phyloP scores from a whole-genome alignment of 2,113 vertebrate genomes.

The Notechis scutatus region DNA sequence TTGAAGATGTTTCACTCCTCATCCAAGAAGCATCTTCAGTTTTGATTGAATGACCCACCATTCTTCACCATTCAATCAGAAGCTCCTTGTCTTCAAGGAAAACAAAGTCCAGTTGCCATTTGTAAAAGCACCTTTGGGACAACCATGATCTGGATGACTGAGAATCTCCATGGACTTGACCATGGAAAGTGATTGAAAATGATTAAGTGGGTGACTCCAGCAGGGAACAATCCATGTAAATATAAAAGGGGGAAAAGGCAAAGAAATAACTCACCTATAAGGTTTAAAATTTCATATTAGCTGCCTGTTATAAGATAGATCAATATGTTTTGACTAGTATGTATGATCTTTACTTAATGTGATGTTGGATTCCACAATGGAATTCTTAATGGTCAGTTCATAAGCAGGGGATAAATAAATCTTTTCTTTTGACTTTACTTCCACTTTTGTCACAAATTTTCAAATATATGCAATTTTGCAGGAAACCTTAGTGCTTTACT shows the following conservation, averaged over 20 bases:
- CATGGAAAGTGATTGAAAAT: conserved; percentile 26
- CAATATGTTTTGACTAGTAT: not conserved
- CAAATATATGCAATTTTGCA: not conserved
- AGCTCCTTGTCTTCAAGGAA: not conserved
- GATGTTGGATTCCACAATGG: not conserved
- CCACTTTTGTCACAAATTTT: not conserved
- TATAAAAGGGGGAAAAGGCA: not conserved
- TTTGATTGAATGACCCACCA: not conserved
- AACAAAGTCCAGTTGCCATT: not conserved
- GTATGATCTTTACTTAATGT: not conserved
- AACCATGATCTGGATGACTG: not conserved
- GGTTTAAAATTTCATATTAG: not conserved
- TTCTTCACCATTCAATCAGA: not conserved
- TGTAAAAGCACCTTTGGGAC: not conserved
- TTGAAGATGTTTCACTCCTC: not conserved
- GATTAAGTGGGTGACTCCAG: not conserved
- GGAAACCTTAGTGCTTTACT: not conserved
- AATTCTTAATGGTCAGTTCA: not conserved
- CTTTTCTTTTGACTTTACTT: not conserved
- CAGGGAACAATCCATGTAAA: not conserved
- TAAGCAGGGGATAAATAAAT: not conserved
- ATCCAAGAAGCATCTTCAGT: not conserved
- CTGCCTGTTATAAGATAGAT: too few species aligned
- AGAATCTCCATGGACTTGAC: not conserved
- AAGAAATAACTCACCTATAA: not conserved